Base-by-base conservation (phyloP, 2,113 vertebrate species). In the Datnioides undecimradiatus region DNA sequence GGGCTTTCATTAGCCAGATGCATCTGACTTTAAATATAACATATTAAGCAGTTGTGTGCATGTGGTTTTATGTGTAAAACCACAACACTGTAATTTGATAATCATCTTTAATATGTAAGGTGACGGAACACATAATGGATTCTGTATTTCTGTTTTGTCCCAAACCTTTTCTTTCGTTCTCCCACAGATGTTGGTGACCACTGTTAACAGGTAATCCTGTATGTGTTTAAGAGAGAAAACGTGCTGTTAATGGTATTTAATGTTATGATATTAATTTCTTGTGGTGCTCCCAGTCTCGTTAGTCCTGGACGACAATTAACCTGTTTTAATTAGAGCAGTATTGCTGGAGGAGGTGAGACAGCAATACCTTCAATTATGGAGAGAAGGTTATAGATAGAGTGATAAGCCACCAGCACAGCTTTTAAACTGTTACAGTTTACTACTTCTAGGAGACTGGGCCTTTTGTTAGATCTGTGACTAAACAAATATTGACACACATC, bases 301-400 rank as follows among this genome's bases (percentile, higher is more conserved):
- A 78, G 75, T 79, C 49, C 55, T 69, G 76, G 73, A 76, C 79
- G 63, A 64, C 79, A 89, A 88, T 92, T 84, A 85, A 81, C 84
- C 75, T 82, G 45, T 80, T 84, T 84, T 90, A 92, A 90, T 90
- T 82, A 76, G 58, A 82, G 69, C 19, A 29, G 23, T 62, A 63
- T 70, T 57, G 71, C 72, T 10, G 13, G 45, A 64, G 40, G 73
- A 71, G 40, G 33, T 62, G 51, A 46, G 57, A 84, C 58, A 48
- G 45, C 63, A 64, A 63, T 69, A 88, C 84, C 87, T 89, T 62
- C 33, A 77, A 79, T 84, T 74, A 77, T 58, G 69, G 54, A 57
- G 6, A 62, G 45, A 12, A 43, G 73, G 70, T 75, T 40, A 51
- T 59, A 72, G 31, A 38, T 36, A 67, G 49, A 48, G 17, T 12